Conservation (phyloP, 1,140 invertebrate species). For the Aphelinus certus region DNA sequence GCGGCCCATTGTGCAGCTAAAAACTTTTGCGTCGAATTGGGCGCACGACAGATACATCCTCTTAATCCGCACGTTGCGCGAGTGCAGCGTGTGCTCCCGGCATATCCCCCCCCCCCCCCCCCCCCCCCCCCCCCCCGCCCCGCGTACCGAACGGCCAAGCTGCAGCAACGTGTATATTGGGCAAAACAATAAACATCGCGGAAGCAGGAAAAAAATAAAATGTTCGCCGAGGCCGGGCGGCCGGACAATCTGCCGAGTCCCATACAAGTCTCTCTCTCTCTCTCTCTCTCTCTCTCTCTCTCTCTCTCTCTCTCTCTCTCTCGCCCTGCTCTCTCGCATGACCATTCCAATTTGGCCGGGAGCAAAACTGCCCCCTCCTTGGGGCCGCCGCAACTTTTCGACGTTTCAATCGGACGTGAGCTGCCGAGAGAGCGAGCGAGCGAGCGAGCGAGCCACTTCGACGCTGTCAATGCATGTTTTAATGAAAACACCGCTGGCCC, state of each 20-base stretch:
- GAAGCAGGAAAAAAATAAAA: background rate
- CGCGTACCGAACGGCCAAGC: no score
- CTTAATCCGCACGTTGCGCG: background rate
- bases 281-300: no score
- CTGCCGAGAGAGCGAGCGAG: background rate
- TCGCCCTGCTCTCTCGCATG: slow-evolving; percentile 53
- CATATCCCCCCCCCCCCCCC: no score
- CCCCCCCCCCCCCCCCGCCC: no score
- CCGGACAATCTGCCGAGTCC: slow-evolving; percentile 51
- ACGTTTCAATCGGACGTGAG: slow-evolving; percentile 62
- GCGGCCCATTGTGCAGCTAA: background rate
- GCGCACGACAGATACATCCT: background rate
- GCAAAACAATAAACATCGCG: slow-evolving; percentile 10
- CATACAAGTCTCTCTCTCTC: slow-evolving; percentile 45
- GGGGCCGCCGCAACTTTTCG: slow-evolving; percentile 54
- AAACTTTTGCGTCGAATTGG: slow-evolving; percentile 3
- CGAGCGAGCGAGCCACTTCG: no score
- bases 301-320: background rate
- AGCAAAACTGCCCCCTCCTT: slow-evolving; percentile 45
- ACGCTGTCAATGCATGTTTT: slow-evolving; percentile 59
- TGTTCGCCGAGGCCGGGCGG: background rate
- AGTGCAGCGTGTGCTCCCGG: no score
- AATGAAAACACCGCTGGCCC: slow-evolving; percentile 64
- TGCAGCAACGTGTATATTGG: background rate
- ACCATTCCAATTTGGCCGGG: slow-evolving; percentile 61